phyloP scores from a whole-genome alignment of 1,140 invertebrate genomes.

The Pissodes strobi region DNA sequence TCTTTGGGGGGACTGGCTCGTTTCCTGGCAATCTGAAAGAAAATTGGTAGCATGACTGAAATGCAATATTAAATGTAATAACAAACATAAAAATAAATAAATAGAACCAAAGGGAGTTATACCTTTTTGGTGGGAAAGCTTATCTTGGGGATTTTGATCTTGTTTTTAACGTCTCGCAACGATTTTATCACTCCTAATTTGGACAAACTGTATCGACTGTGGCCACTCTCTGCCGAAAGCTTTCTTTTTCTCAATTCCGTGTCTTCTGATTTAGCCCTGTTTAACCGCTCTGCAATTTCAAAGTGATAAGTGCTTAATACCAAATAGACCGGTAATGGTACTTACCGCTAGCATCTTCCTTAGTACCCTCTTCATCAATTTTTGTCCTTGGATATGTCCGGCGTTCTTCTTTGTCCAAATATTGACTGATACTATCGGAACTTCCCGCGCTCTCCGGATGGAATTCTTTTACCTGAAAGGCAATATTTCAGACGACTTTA shows the following conservation, averaged over 20 bases:
- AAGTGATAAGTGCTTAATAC: neutral
- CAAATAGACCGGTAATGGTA: neutral
- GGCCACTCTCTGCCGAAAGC: conserved; percentile 48
- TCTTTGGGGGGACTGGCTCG: conserved; percentile 12
- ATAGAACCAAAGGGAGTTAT: neutral
- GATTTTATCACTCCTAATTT: conserved; percentile 48
- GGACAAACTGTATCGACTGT: conserved; percentile 50
- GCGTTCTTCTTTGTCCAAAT: conserved; percentile 52
- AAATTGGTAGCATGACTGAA: too few species aligned
- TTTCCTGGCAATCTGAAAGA: conserved; percentile 5
- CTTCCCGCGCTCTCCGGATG: conserved; percentile 46
- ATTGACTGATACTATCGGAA: conserved; percentile 53
- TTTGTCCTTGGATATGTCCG: conserved; percentile 4
- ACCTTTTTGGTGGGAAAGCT: conserved; percentile 39
- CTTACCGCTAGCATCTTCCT: conserved; percentile 15
- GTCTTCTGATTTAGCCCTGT: conserved; percentile 39
- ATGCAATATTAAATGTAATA: too few species aligned
- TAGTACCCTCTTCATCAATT: neutral
- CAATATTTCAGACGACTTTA: neutral
- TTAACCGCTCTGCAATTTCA: neutral
- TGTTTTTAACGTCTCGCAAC: conserved; percentile 46
- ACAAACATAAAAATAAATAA: neutral
- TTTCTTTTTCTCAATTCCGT: conserved; percentile 45
- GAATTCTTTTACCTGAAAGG: conserved; percentile 16
- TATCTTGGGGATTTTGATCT: conserved; percentile 51